Conservation (phyloP, 2,888 invertebrate species). For the Flabesymbios commensalis region DNA sequence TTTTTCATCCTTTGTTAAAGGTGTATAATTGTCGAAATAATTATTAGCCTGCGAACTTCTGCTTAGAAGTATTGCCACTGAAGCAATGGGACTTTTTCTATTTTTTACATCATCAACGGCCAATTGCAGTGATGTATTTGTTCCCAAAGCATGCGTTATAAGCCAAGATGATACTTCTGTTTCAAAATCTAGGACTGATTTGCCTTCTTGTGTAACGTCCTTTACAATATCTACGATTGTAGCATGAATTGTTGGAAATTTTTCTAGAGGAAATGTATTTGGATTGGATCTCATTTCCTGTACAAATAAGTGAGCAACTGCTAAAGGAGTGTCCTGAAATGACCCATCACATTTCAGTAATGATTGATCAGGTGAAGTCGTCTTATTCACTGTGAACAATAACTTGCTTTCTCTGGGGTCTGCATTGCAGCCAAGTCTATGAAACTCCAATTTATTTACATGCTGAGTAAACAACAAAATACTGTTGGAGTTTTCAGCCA, state of each 20-base stretch:
- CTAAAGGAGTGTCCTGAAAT: too few species aligned
- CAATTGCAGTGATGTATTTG: conserved; percentile 9
- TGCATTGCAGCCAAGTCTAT: conserved; percentile 30
- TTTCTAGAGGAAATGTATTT: too few species aligned
- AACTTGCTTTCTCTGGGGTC: conserved; percentile 5
- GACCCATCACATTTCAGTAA: too few species aligned
- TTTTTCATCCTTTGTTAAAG: conserved; percentile 1
- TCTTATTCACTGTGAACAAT: conserved; percentile 11
- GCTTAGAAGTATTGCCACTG: conserved; percentile 41
- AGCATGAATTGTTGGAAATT: too few species aligned
- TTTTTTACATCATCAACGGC: conserved; percentile 14
- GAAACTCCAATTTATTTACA: conserved; percentile 39
- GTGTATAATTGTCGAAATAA: conserved; percentile 17
- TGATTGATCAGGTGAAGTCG: too few species aligned
- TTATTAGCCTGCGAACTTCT: conserved; percentile 17
- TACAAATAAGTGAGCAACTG: too few species aligned
- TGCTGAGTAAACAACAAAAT: conserved; percentile 51
- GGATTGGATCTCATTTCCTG: too few species aligned
- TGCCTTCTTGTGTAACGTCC: too few species aligned
- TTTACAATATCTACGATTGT: too few species aligned
- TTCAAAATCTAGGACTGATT: too few species aligned
- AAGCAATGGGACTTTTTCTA: conserved; percentile 24
- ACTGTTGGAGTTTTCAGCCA: conserved; percentile 38
- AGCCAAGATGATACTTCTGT: too few species aligned
- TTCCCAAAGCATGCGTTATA: conserved; percentile 21